A percentile compares a stretch with the other conserved stretches of the same genome.
Evolutionary conservation across 2,113 vertebrate genomes (phyloP).

Genomic region (Falcunculus frontatus): DNA sequence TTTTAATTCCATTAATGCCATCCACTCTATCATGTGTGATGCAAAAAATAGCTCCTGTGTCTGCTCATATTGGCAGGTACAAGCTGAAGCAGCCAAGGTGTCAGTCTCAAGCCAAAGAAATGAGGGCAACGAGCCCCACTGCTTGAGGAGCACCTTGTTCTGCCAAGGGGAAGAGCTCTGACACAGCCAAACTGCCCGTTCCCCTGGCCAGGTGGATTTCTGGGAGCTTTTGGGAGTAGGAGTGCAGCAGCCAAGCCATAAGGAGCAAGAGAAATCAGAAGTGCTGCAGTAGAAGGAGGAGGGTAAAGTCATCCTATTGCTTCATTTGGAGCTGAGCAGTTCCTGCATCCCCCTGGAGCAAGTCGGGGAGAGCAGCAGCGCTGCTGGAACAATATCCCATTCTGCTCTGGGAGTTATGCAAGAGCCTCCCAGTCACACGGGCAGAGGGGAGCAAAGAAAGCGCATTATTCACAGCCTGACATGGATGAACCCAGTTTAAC

Average conservation of each 20-base stretch:
- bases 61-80: background rate
- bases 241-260: background rate
- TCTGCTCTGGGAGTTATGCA: conserved; percentile 61
- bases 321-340: background rate
- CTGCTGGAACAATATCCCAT: conserved; percentile 58
- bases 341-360: background rate
- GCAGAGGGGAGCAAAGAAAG: conserved; percentile 45
- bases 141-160: background rate
- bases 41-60: background rate
- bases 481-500: conserved; percentile 47
- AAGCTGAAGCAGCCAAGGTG: background rate
- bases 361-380: background rate
- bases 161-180: background rate
- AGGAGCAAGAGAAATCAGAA: background rate
- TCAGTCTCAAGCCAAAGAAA: background rate
- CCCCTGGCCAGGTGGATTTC: background rate
- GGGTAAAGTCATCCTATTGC: background rate
- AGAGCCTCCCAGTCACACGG: conserved; percentile 64
- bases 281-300: background rate
- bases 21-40: background rate
- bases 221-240: background rate
- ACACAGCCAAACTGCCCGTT: background rate
- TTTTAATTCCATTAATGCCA: conserved; percentile 9
- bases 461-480: conserved; percentile 64
- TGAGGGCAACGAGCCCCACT: background rate